Percentiles rank a stretch among this genome's conserved stretches.
phyloP scores from a whole-genome alignment of 2,113 vertebrate genomes.

The Nycticorax nycticorax region DNA sequence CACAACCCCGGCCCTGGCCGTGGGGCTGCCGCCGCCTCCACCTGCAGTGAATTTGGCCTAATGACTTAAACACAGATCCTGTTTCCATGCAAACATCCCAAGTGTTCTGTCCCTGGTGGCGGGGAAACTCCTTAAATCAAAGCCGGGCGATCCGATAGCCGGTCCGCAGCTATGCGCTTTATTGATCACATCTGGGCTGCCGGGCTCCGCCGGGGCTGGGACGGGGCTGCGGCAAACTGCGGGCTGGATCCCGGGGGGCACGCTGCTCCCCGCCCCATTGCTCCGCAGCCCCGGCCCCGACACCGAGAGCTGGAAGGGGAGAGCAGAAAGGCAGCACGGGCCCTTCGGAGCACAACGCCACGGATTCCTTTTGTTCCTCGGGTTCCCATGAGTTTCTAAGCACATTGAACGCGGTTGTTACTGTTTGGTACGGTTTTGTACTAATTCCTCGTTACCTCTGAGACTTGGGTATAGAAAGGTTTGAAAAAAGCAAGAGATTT shows the following conservation, averaged over 20 bases:
- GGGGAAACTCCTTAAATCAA: conserved; percentile 64
- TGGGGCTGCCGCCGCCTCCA: conserved; percentile 34
- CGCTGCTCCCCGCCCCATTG: neutral
- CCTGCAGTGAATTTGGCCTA: conserved; percentile 63
- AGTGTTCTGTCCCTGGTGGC: conserved; percentile 48
- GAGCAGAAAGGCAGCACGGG: neutral
- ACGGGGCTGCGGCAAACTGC: neutral
- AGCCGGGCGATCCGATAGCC: conserved; percentile 6
- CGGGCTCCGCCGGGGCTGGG: neutral
- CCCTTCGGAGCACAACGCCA: neutral
- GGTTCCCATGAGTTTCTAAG: neutral
- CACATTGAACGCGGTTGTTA: neutral
- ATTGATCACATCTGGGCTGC: conserved; percentile 60
- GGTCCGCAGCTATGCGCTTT: neutral
- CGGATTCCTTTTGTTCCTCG: neutral
- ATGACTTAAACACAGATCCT: conserved; percentile 65
- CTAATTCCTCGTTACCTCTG: conserved; percentile 12
- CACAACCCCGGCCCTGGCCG: rapidly evolving
- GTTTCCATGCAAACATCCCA: conserved; percentile 64
- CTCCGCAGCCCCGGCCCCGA: neutral
- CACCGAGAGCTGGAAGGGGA: rapidly evolving
- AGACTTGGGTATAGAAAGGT: neutral
- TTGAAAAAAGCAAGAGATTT: neutral
- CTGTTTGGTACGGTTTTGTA: neutral
- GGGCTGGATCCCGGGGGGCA: neutral